Evolutionary conservation across 64 coral and sea anemone genomes (phyloP).

Genomic region (Pachyseris speciosa): DNA sequence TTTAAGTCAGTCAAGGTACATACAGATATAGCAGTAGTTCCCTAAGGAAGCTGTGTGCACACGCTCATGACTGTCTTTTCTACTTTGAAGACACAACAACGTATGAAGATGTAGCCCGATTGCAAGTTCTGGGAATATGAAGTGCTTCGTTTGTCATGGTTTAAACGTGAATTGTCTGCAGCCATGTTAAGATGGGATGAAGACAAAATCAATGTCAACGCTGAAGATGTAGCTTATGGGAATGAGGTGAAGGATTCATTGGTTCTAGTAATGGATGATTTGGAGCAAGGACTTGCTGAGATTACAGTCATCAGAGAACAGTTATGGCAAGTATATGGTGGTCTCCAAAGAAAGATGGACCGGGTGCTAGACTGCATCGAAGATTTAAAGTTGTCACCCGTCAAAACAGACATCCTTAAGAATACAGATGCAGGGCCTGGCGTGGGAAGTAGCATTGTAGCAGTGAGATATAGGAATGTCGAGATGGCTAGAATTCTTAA

Average conservation of each 20-base stretch:
- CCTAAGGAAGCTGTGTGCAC: too few species aligned
- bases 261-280: not conserved
- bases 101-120: too few species aligned
- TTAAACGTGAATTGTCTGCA: constrained; percentile 35
- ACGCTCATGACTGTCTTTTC: too few species aligned
- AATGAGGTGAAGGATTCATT: constrained; percentile 49
- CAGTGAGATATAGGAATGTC: constrained; percentile 50
- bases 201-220: constrained; percentile 17
- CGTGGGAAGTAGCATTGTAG: constrained; percentile 48
- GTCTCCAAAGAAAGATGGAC: constrained; percentile 37
- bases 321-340: constrained; percentile 33
- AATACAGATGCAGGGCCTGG: constrained; percentile 57
- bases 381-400: constrained; percentile 12
- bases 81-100: too few species aligned
- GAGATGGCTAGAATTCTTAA: not conserved
- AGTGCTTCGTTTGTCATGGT: too few species aligned
- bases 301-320: constrained; percentile 24
- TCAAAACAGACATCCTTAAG: constrained; percentile 62
- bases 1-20: too few species aligned
- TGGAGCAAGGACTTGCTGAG: constrained; percentile 15
- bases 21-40: too few species aligned
- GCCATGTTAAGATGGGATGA: constrained; percentile 46
- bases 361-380: constrained; percentile 45
- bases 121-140: constrained; percentile 53
- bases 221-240: constrained; percentile 41